Percentiles rank a stretch among this genome's conserved stretches.
phyloP scores from a whole-genome alignment of 2,797 vertebrate species.

The Lutjanus argentimaculatus region DNA sequence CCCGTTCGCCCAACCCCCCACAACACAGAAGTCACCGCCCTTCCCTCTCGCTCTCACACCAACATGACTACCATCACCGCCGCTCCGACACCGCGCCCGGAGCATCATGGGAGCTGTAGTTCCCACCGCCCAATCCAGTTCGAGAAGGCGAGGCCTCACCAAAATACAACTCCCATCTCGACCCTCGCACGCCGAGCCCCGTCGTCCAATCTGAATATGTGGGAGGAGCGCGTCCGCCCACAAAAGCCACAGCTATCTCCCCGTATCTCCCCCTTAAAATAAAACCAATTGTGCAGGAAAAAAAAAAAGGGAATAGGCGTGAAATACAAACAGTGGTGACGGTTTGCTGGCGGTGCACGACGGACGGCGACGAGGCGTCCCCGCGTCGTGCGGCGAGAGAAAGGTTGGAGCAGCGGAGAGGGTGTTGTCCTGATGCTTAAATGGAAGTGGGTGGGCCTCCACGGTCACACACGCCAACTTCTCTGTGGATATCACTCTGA shows the following conservation, averaged over 20 bases:
- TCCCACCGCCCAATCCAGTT: not conserved
- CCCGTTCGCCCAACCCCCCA: slow-evolving; percentile 86
- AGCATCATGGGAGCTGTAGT: slow-evolving; percentile 83
- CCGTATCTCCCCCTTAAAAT: slow-evolving; percentile 72
- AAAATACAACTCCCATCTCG: slow-evolving; percentile 89
- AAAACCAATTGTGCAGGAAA: slow-evolving; percentile 81
- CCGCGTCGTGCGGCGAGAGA: slow-evolving; percentile 51
- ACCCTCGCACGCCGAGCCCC: slow-evolving; percentile 80
- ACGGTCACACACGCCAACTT: slow-evolving; percentile 83
- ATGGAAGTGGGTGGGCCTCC: slow-evolving; percentile 89
- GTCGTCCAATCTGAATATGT: slow-evolving; percentile 89
- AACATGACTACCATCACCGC: slow-evolving; percentile 75
- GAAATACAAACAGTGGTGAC: slow-evolving; percentile 68
- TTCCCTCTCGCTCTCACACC: slow-evolving; percentile 82
- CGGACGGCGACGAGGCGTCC: slow-evolving; percentile 69
- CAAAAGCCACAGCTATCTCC: slow-evolving; percentile 85
- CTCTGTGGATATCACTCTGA: slow-evolving; percentile 80
- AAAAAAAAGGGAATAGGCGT: slow-evolving; percentile 73
- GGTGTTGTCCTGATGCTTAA: slow-evolving; percentile 87
- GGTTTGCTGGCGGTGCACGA: slow-evolving; percentile 61
- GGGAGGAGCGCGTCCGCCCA: slow-evolving; percentile 89
- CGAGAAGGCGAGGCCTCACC: slow-evolving; percentile 75
- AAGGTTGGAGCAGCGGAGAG: slow-evolving; percentile 68
- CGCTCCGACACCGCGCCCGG: slow-evolving; percentile 3
- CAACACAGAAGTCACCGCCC: slow-evolving; percentile 81